Percentiles rank a stretch among this genome's conserved stretches.
Conservation (phyloP, 35 echinoderm and acorn worm genomes). For the Lytechinus variegatus region DNA sequence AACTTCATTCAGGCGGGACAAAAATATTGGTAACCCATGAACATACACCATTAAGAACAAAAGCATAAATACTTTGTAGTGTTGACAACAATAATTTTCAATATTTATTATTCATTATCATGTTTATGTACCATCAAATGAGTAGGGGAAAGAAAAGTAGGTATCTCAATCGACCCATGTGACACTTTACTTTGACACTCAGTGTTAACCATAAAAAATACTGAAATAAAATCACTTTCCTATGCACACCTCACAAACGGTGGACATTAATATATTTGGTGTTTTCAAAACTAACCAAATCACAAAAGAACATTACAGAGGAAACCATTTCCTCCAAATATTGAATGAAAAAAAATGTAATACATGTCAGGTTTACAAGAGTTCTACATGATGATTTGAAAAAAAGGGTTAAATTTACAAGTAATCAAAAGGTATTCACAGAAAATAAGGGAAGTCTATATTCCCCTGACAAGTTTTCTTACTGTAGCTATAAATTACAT, state of each 20-base stretch:
- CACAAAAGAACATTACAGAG: slow-evolving; percentile 27
- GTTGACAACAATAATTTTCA: slow-evolving; percentile 55
- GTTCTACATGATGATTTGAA: neutral
- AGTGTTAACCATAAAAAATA: neutral
- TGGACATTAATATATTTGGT: slow-evolving; percentile 1
- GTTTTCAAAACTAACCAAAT: slow-evolving; percentile 28
- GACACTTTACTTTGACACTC: slow-evolving; percentile 44
- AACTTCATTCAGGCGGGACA: no score
- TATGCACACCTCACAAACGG: neutral
- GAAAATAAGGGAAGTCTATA: neutral
- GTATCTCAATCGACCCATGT: slow-evolving; percentile 37
- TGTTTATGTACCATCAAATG: slow-evolving; percentile 51
- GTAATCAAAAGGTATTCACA: slow-evolving; percentile 12
- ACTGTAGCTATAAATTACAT: neutral
- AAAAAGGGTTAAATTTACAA: neutral
- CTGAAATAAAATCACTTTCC: slow-evolving; percentile 23
- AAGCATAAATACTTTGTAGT: neutral
- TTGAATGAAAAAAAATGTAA: neutral
- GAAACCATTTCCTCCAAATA: neutral
- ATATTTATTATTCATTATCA: slow-evolving; percentile 58
- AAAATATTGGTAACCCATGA: no score
- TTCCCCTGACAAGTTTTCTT: neutral
- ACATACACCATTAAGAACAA: neutral
- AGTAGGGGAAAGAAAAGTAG: slow-evolving; percentile 14
- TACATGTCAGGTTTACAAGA: slow-evolving; percentile 9